These are phyloP conservation scores for Teleogryllus occipitalis DNA, from an alignment of 1,140 invertebrate species.

Conservation along the genomic window DNA sequence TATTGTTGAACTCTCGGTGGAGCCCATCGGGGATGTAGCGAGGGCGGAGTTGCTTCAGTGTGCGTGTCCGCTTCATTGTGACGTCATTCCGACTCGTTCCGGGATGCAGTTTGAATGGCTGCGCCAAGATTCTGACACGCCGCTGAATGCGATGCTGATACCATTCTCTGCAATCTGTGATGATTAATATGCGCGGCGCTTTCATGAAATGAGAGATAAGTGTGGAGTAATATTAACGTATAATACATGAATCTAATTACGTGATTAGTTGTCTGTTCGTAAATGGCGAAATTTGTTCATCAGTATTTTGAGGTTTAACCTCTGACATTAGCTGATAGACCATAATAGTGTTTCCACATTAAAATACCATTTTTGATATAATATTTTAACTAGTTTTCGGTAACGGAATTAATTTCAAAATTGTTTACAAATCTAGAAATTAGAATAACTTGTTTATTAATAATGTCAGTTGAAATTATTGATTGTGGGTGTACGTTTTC, in stretches of 20 bases:
- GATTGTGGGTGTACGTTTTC: too few species aligned
- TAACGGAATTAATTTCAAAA: too few species aligned
- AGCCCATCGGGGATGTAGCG: neutral
- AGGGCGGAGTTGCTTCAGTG: neutral
- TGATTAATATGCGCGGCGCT: neutral
- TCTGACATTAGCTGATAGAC: too few species aligned
- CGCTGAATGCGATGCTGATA: neutral
- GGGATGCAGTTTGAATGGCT: neutral
- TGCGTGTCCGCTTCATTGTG: neutral
- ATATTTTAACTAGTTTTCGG: too few species aligned
- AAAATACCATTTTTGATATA: too few species aligned
- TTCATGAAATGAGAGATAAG: neutral
- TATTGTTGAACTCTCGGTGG: neutral
- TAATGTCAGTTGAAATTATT: too few species aligned
- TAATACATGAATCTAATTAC: neutral
- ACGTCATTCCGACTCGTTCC: neutral
- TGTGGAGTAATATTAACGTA: neutral
- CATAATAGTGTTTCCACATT: too few species aligned
- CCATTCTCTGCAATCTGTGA: neutral
- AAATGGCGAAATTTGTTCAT: neutral
- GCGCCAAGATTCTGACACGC: neutral
- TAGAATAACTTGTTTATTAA: too few species aligned
- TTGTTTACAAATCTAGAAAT: too few species aligned
- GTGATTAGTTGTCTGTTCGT: neutral
- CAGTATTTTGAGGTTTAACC: neutral